Evolutionary conservation across 2,888 invertebrate species (phyloP).

Genomic region (Eugnorisma glareosa): DNA sequence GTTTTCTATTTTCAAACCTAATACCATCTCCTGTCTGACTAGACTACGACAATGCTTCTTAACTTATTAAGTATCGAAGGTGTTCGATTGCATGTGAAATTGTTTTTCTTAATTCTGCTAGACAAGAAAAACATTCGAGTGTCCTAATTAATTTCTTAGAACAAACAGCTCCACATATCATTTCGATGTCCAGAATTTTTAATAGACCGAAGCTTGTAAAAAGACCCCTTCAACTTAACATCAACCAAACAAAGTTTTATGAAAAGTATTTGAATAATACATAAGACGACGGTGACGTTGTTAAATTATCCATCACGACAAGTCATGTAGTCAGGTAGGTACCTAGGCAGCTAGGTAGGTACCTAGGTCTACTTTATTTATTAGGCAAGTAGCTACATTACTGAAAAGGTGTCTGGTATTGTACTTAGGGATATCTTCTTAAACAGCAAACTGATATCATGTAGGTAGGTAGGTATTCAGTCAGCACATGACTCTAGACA

Average conservation of each 20-base stretch:
- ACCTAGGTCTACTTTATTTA: neutral
- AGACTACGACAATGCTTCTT: neutral
- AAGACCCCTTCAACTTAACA: constrained; percentile 18
- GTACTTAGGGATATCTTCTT: neutral
- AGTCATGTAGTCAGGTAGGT: neutral
- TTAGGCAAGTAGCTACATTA: neutral
- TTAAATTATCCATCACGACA: constrained; percentile 40
- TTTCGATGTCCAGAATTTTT: constrained; percentile 17
- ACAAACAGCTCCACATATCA: neutral
- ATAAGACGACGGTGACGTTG: constrained; percentile 28
- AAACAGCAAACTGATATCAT: neutral
- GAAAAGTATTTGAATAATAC: constrained; percentile 38
- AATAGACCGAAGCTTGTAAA: constrained; percentile 21
- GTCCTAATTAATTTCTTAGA: neutral
- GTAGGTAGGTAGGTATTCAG: neutral
- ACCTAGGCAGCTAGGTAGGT: neutral
- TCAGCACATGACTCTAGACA: neutral
- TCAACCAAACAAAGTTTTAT: constrained; percentile 38
- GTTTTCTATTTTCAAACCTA: neutral
- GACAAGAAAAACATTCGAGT: neutral
- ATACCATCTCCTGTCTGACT: neutral
- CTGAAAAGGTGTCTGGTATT: neutral
- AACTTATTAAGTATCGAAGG: neutral
- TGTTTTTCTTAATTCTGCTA: neutral
- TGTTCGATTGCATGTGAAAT: neutral